Conservation (phyloP, 53 echinoderm and acorn worm genomes). For the Holothuria leucospilota region DNA sequence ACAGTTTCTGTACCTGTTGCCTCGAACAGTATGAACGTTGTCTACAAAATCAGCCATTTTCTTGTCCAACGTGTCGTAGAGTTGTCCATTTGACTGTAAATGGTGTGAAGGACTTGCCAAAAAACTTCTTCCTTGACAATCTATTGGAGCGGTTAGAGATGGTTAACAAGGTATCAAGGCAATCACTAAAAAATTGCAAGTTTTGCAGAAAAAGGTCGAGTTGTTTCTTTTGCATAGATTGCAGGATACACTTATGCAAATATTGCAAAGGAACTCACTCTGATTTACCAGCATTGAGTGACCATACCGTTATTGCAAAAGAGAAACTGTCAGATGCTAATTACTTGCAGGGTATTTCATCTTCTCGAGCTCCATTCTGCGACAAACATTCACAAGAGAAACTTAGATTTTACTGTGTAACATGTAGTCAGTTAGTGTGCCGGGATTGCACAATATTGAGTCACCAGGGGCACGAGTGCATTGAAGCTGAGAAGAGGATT, state of each 20-base stretch:
- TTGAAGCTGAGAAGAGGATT: background rate
- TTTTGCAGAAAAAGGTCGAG: background rate
- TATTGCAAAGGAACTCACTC: background rate
- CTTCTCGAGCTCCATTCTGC: background rate
- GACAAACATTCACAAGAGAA: background rate
- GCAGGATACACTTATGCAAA: too few relatives aligned
- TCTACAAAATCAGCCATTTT: background rate
- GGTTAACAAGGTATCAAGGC: too few relatives aligned
- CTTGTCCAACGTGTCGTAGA: background rate
- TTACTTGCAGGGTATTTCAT: background rate
- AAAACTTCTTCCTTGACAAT: too few relatives aligned
- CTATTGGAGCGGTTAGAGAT: too few relatives aligned
- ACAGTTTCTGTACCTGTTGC: too few relatives aligned
- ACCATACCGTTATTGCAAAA: background rate
- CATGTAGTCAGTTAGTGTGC: background rate
- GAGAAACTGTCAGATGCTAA: background rate
- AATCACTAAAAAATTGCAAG: too few relatives aligned
- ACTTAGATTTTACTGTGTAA: background rate
- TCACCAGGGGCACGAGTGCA: background rate
- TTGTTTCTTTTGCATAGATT: background rate
- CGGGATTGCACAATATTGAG: conserved; percentile 20
- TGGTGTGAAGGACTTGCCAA: too few relatives aligned
- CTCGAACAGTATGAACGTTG: background rate
- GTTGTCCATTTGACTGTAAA: too few relatives aligned
- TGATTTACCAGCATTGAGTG: background rate